Base-by-base conservation (phyloP, 2,888 invertebrate genomes). In the Pterostichus niger region DNA sequence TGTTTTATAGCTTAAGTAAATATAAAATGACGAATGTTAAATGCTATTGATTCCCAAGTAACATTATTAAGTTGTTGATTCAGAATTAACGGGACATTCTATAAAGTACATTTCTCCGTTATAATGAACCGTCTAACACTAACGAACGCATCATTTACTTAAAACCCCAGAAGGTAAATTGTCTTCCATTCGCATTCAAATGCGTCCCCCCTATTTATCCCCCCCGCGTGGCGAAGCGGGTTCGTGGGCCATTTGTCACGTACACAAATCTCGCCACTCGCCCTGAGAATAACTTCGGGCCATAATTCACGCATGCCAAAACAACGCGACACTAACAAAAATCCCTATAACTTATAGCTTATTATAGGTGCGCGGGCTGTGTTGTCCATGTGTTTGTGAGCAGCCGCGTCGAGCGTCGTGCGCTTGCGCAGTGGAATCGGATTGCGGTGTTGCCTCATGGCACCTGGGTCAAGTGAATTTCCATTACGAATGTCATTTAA, bases 241-340 rank as follows among this genome's bases (percentile, higher is more conserved):
- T 17, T 33, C 80, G 71, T 40, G 35, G 46, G 44, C 56, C 44
- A 76, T 82, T 82, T 82, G 82, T 82, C 76, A 76, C 76, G 82
- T 46, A 75, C 71, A 61, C 75, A 75, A 82, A 76, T 49, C 75
- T 82, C 44, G 54, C 44, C 13, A 49, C 49, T 40, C 13, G 68
- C 86, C 87, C 86, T 86, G 86, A 87, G 86, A 87, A 89, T 89
- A 88, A 89, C 89, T 88, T 88, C 88, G 89, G 88, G 88, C 86
- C 88, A 89, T 89, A 89, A 88, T 86, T 89, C 89, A 89, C 88
- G 84, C 85, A 88, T 87, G 88, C 88, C 89, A 89, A 89, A 89
- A 89, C 89, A 89, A 89, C 88, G 88, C 87, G 89, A 88, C 88
- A 88, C 86, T 86, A 87, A 87, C 87, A 88, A 89, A 89, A 88